Evolutionary conservation across 1,140 invertebrate species (phyloP), one percentile per base, ranked within the genome.

Genomic region (Lepidurus couesii): DNA sequence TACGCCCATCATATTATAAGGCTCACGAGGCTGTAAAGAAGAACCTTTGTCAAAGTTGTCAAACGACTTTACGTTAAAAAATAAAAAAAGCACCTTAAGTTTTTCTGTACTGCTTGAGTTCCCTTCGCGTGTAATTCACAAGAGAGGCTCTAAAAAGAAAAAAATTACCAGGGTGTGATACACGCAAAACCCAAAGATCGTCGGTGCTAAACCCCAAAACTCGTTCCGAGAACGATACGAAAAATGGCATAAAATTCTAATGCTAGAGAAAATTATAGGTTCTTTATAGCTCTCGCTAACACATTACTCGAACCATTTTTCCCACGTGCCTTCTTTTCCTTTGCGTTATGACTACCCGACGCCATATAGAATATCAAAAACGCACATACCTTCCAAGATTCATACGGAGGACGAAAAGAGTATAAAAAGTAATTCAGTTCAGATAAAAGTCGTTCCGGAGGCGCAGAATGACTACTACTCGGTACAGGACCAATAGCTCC

Each of bases 241-340:
- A 13, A 65, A 65, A 65, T 65, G 53, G 53, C 53, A 65, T 65
- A 65, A 65, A 65, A 65, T 65, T 65, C 53, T 65, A 65, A 65
- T 65, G 53, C 21, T 65, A 65, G 16, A 65, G 16, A 65, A 65
- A 65, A 65, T 65, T 65, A 16, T 21, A 65, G 53, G 53, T 65
- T 65, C 53, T 65, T 65, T 65, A 65, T 65, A 65, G 53, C 53
- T 65, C 53, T 9, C 53, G 16, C 21, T 65, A 13, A 65, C 16
- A 21, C 53, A 65, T 65, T 65, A 65, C 53, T 65, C 16, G 16
- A 13, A 65, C 16, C 13, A 7, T 7, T 65, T 65, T 65, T 65
- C 53, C 13, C 53, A 65, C 53, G 53, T 65, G 53, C 21, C 21
- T 65, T 65, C 7, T 65, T n/a, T 65, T 65, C 16, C 21, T 65